Conservation (phyloP, 2,797 vertebrate genomes). For the Enteromius viviparus region DNA sequence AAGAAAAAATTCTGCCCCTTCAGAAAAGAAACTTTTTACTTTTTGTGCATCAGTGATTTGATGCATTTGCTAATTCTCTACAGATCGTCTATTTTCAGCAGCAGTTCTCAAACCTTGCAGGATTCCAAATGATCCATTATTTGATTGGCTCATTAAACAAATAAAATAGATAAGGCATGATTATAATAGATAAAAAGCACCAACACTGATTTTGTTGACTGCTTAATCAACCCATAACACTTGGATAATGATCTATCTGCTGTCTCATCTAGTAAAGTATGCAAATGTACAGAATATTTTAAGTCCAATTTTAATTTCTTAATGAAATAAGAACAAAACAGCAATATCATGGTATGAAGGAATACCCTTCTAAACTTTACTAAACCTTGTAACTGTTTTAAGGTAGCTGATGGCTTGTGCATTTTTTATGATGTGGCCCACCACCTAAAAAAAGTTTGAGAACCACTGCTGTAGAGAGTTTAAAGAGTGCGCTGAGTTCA, state of each 20-base stretch:
- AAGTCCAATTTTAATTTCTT: too few species aligned
- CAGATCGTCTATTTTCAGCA: background rate
- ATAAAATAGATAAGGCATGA: background rate
- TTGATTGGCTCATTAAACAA: background rate
- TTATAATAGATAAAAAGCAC: background rate
- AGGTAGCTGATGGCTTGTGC: background rate
- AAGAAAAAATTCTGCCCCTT: conserved; percentile 9
- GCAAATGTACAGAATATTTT: background rate
- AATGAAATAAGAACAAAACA: background rate
- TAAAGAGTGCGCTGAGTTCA: conserved; percentile 69
- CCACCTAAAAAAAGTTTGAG: background rate
- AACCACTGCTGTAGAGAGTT: background rate
- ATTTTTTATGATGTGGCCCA: background rate
- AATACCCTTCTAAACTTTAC: background rate
- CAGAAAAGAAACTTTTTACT: background rate
- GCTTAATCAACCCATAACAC: background rate
- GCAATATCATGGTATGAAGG: background rate
- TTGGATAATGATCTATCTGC: background rate
- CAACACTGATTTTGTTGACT: background rate
- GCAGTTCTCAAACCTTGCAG: background rate
- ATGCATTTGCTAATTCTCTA: background rate
- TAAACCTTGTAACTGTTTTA: conserved; percentile 1
- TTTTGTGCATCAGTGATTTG: background rate
- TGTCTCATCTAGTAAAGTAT: background rate
- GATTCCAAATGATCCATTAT: background rate